These are phyloP conservation scores for Euphysa ruthae DNA, from an alignment of 30 jellyfish, hydroid and myxozoan species.

Conservation along the genomic window DNA sequence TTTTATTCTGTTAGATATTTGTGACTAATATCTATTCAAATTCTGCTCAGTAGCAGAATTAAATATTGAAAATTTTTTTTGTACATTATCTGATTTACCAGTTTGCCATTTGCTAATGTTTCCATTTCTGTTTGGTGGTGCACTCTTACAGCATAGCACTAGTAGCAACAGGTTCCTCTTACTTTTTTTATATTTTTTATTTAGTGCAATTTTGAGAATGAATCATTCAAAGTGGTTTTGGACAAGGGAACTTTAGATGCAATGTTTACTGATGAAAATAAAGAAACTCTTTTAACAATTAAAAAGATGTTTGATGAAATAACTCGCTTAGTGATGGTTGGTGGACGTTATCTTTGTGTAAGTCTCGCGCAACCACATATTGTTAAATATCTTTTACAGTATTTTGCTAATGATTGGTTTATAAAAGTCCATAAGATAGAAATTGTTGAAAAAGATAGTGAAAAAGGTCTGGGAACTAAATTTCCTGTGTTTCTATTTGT, in stretches of 20 bases:
- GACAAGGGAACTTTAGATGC: slow-evolving; percentile 52
- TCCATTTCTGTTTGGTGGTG: too few relatives aligned
- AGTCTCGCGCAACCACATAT: slow-evolving; percentile 38
- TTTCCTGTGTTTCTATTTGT: slow-evolving; percentile 35
- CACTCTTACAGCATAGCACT: too few relatives aligned
- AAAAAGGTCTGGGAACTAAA: slow-evolving; percentile 18
- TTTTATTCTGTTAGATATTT: too few relatives aligned
- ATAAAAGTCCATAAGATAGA: slow-evolving; percentile 11
- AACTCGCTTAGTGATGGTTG: slow-evolving; percentile 19
- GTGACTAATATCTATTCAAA: too few relatives aligned
- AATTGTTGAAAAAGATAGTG: background rate
- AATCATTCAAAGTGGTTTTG: slow-evolving; percentile 8
- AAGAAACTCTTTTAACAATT: background rate
- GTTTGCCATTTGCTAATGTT: too few relatives aligned
- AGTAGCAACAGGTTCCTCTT: too few relatives aligned
- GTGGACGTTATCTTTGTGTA: slow-evolving; percentile 64
- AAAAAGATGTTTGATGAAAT: slow-evolving; percentile 32
- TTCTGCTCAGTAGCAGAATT: too few relatives aligned
- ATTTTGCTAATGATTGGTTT: slow-evolving; percentile 31
- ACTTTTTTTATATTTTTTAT: too few relatives aligned
- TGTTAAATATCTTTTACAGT: slow-evolving; percentile 4
- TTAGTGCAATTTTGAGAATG: slow-evolving; percentile 15
- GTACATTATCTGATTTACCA: too few relatives aligned
- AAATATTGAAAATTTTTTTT: too few relatives aligned
- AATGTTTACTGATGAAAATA: slow-evolving; percentile 7